Percentiles rank a stretch among this genome's conserved stretches.
phyloP scores from a whole-genome alignment of 2,888 invertebrate genomes.

The Timema cristinae region DNA sequence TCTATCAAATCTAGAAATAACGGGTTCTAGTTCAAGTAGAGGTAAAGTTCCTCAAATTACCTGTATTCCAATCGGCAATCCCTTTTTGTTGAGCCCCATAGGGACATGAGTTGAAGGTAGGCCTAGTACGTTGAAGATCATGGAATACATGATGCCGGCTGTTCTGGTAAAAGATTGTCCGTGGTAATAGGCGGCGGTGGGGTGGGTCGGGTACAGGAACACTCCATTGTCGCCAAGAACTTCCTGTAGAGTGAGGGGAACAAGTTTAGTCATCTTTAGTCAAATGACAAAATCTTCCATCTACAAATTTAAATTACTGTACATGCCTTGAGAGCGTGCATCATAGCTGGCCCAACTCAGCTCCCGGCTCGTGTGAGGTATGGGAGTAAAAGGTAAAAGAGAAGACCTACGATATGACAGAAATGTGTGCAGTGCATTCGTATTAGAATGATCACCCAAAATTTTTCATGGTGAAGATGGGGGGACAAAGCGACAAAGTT shows the following conservation, averaged over 20 bases:
- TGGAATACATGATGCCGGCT: slow-evolving; percentile 59
- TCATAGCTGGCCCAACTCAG: no score
- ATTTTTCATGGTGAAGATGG: no score
- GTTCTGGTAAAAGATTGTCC: slow-evolving; percentile 56
- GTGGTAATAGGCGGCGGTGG: slow-evolving; percentile 57
- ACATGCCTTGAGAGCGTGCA: not conserved
- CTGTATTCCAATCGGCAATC: slow-evolving; percentile 73
- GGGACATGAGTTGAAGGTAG: slow-evolving; percentile 75
- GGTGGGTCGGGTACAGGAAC: slow-evolving; percentile 57
- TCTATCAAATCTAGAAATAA: no score
- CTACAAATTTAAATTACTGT: not conserved
- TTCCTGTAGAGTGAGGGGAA: slow-evolving; percentile 37
- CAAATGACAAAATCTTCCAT: no score
- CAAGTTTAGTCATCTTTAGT: not conserved
- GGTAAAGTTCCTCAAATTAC: slow-evolving; percentile 42
- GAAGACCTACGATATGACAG: no score
- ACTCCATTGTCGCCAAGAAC: slow-evolving; percentile 59
- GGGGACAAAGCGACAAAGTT: no score
- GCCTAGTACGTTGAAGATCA: slow-evolving; percentile 67
- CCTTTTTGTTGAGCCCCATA: slow-evolving; percentile 55
- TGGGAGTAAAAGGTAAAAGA: no score
- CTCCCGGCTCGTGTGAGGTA: no score
- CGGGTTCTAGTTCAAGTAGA: no score
- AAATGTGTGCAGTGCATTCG: no score
- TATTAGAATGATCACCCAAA: no score